phyloP scores from a whole-genome alignment of 1,140 invertebrate species.

The fruit fly (Drosophila melanogaster) region DNA sequence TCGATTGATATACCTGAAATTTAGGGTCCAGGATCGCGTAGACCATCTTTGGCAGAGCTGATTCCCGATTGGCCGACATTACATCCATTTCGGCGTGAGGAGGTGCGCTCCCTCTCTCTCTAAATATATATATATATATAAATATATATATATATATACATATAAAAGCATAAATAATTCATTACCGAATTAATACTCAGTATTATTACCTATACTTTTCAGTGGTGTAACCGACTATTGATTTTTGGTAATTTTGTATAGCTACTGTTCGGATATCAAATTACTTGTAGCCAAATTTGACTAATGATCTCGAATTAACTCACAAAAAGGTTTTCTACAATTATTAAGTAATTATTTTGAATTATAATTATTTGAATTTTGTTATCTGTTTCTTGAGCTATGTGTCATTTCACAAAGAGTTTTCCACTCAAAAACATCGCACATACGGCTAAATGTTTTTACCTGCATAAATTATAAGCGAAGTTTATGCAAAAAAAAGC shows the following conservation, averaged over 20 bases:
- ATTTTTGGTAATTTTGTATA: slow-evolving; percentile 23
- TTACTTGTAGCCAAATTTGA: neutral
- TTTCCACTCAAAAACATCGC: slow-evolving; percentile 9
- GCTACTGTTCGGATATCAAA: neutral
- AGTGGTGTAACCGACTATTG: slow-evolving; percentile 24
- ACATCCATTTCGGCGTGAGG: slow-evolving; percentile 90
- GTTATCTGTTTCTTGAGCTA: slow-evolving; percentile 7
- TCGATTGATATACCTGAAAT: slow-evolving; percentile 33
- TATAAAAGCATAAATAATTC: too few relatives aligned
- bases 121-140: too few relatives aligned
- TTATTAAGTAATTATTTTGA: too few relatives aligned
- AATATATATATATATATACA: too few relatives aligned
- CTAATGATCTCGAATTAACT: neutral
- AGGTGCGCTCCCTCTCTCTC: slow-evolving; percentile 62
- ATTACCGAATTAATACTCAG: slow-evolving; percentile 7
- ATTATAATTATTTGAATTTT: slow-evolving; percentile 9
- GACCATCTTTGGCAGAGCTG: slow-evolving; percentile 96
- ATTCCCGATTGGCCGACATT: slow-evolving; percentile 98
- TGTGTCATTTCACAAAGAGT: slow-evolving; percentile 8
- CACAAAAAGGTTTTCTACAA: neutral
- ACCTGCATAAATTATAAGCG: too few relatives aligned
- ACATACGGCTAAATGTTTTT: slow-evolving; percentile 10
- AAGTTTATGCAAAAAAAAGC: too few relatives aligned
- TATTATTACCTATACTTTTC: slow-evolving; percentile 19
- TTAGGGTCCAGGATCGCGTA: slow-evolving; percentile 89